These are phyloP conservation scores for Plebejus anna DNA, from an alignment of 2,888 invertebrate genomes.

Conservation along the genomic window DNA sequence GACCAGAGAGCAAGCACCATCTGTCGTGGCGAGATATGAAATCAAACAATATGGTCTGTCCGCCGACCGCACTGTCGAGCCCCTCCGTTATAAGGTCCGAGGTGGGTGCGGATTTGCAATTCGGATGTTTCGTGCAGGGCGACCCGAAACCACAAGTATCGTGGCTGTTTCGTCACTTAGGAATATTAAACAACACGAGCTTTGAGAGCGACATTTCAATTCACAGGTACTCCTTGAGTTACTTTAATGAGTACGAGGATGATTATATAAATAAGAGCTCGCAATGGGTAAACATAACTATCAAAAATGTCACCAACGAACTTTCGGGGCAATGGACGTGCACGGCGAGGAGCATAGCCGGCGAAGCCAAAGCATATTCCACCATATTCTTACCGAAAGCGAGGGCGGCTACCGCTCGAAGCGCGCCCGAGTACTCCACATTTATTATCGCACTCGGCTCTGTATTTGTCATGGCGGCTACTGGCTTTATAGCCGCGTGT, in stretches of 20 bases:
- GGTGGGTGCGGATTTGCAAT: slow-evolving; percentile 88
- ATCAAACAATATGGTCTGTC: slow-evolving; percentile 88
- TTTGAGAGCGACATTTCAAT: slow-evolving; percentile 59
- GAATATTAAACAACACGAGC: slow-evolving; percentile 56
- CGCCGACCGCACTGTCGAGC: slow-evolving; percentile 83
- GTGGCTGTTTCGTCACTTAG: slow-evolving; percentile 87
- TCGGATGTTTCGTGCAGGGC: slow-evolving; percentile 88
- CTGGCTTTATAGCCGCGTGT: slow-evolving; percentile 76
- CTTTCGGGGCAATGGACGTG: slow-evolving; percentile 94
- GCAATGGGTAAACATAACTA: slow-evolving; percentile 89
- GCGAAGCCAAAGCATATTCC: slow-evolving; percentile 81
- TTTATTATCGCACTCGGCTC: slow-evolving; percentile 86
- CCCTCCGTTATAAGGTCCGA: slow-evolving; percentile 84
- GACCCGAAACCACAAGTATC: slow-evolving; percentile 89
- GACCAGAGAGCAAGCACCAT: slow-evolving; percentile 83
- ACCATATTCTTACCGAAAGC: slow-evolving; percentile 73
- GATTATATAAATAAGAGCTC: slow-evolving; percentile 72
- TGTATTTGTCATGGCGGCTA: slow-evolving; percentile 83
- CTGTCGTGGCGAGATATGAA: slow-evolving; percentile 87
- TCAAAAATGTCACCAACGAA: slow-evolving; percentile 88
- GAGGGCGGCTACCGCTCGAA: slow-evolving; percentile 88
- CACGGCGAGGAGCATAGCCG: slow-evolving; percentile 84
- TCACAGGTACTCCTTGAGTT: slow-evolving; percentile 52
- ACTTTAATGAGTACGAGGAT: slow-evolving; percentile 62
- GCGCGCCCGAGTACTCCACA: slow-evolving; percentile 85